A percentile compares a stretch with the other conserved stretches of the same genome.
These are phyloP conservation scores for Crotalus horridus DNA, from an alignment of 2,113 vertebrate genomes.

Conservation along the genomic window DNA sequence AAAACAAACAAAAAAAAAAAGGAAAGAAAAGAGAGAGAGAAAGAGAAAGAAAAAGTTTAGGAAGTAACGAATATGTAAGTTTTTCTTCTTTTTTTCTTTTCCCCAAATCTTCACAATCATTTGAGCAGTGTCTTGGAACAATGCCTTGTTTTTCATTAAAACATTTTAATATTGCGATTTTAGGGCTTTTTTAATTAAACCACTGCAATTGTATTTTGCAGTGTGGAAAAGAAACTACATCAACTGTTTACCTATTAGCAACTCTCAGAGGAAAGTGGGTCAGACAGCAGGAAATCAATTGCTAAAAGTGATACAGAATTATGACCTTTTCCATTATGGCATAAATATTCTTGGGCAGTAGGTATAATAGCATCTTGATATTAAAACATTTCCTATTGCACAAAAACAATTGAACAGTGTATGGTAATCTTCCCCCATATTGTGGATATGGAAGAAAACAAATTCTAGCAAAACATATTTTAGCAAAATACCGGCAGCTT, in stretches of 20 bases:
- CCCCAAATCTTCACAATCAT: neutral
- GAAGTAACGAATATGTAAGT: too few species aligned
- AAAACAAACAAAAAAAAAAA: too few species aligned
- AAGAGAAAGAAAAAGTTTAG: too few species aligned
- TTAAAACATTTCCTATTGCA: neutral
- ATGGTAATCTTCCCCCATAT: neutral
- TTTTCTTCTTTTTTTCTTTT: too few species aligned
- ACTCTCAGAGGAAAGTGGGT: neutral
- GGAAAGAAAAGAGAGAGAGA: too few species aligned
- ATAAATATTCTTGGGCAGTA: neutral
- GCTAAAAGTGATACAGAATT: neutral
- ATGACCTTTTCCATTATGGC: neutral
- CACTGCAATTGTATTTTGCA: neutral
- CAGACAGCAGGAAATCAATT: neutral
- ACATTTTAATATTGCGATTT: neutral
- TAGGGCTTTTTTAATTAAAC: neutral
- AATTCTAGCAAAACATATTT: neutral
- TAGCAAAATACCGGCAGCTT: neutral
- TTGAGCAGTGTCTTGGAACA: neutral
- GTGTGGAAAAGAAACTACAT: neutral
- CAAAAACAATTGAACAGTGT: neutral
- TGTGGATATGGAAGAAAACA: neutral
- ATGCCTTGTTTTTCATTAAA: neutral
- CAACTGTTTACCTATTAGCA: neutral
- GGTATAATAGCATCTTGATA: neutral